Conservation (phyloP, 2,888 invertebrate genomes). For the Synanthedon myopaeformis region DNA sequence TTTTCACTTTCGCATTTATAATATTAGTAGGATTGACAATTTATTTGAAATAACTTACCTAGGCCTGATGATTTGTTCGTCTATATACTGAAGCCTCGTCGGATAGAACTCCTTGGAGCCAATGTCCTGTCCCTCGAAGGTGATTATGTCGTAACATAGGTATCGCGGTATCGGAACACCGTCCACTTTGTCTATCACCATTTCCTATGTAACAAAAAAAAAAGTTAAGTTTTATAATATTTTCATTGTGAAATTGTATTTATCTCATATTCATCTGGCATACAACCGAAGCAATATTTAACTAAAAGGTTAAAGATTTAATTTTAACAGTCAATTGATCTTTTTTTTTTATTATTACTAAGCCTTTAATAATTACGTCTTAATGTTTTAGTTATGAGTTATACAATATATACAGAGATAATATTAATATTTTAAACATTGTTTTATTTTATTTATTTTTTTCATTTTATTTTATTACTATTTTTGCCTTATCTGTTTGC, state of each 20-base stretch:
- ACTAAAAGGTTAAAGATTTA: background rate
- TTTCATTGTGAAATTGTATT: too few relatives aligned
- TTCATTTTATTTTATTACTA: too few relatives aligned
- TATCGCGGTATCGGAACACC: conserved; percentile 86
- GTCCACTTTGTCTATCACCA: conserved; percentile 91
- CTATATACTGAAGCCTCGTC: conserved; percentile 81
- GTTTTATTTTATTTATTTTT: too few relatives aligned
- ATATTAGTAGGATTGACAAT: background rate
- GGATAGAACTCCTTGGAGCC: conserved; percentile 82
- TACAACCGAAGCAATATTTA: background rate
- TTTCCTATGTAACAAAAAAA: conserved; percentile 76
- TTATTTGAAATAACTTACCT: conserved; percentile 38
- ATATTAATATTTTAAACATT: too few relatives aligned
- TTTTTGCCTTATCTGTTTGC: too few relatives aligned
- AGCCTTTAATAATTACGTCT: too few relatives aligned
- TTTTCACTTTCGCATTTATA: too few relatives aligned
- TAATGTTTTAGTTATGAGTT: too few relatives aligned
- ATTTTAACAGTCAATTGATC: background rate
- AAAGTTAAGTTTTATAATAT: background rate
- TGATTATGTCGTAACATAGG: conserved; percentile 94
- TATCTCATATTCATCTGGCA: background rate
- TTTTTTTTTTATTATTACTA: too few relatives aligned
- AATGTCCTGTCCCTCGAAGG: conserved; percentile 83
- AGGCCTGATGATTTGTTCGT: conserved; percentile 76
- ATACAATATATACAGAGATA: too few relatives aligned